Conservation (phyloP, 2,888 invertebrate genomes). For the Andrena flavipes region DNA sequence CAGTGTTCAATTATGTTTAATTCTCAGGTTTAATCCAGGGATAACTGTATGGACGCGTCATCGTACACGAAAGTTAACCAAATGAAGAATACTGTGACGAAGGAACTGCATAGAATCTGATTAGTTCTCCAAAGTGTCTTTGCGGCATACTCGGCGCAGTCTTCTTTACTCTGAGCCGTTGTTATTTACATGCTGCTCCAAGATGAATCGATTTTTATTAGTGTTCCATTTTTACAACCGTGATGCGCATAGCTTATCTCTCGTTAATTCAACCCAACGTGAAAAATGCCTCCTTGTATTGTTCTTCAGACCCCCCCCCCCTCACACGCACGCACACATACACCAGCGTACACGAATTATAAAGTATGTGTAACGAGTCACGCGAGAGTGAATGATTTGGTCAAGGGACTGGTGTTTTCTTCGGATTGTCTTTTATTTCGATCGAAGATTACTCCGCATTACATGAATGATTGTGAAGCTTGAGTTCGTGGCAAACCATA, state of each 20-base stretch:
- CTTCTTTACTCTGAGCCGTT: slow-evolving; percentile 69
- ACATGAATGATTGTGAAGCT: slow-evolving; percentile 63
- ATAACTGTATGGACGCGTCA: too few species aligned
- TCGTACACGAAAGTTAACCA: too few species aligned
- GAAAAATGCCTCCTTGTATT: slow-evolving; percentile 78
- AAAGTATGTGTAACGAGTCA: slow-evolving; percentile 20
- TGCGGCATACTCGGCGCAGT: slow-evolving; percentile 67
- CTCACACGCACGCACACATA: slow-evolving; percentile 34
- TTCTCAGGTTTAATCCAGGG: too few species aligned
- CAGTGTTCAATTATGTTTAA: too few species aligned
- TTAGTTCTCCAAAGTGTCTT: too few species aligned
- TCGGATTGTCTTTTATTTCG: slow-evolving; percentile 7
- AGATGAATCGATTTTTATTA: slow-evolving; percentile 74
- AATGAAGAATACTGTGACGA: too few species aligned
- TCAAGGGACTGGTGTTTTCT: background rate
- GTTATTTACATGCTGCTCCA: slow-evolving; percentile 84
- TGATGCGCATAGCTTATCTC: slow-evolving; percentile 39
- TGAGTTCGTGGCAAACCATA: slow-evolving; percentile 57
- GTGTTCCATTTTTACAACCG: slow-evolving; percentile 76
- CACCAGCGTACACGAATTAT: slow-evolving; percentile 59
- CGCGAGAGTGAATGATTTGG: slow-evolving; percentile 12
- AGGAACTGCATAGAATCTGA: too few species aligned
- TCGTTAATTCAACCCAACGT: slow-evolving; percentile 78
- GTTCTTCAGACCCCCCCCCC: slow-evolving; percentile 48
- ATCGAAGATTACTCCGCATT: slow-evolving; percentile 29